Percentiles rank a stretch among this genome's conserved stretches.
Conservation (phyloP, 2,888 invertebrate species). For the Acleris sparsana region DNA sequence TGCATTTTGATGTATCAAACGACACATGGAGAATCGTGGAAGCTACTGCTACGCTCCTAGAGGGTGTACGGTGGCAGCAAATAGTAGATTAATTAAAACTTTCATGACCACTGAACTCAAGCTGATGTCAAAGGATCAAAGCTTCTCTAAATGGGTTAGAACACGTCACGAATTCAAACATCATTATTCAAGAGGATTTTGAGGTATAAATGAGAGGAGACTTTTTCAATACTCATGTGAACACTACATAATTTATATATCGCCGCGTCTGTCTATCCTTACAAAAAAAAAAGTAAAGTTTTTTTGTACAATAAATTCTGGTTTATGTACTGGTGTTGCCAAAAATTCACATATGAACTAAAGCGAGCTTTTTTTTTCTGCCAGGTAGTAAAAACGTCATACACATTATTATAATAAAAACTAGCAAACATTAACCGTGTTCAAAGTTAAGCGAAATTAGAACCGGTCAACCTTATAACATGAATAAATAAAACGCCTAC, state of each 20-base stretch:
- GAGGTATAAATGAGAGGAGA: slow-evolving; percentile 5
- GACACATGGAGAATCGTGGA: slow-evolving; percentile 1
- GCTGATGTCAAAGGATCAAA: slow-evolving; percentile 20
- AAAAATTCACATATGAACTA: too few species aligned
- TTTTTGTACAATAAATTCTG: too few species aligned
- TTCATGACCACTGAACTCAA: slow-evolving; percentile 26
- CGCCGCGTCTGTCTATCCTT: too few species aligned
- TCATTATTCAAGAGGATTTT: slow-evolving; percentile 13
- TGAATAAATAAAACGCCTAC: slow-evolving; percentile 25
- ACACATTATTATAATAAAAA: neutral
- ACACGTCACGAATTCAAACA: slow-evolving; percentile 4
- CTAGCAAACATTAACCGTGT: neutral
- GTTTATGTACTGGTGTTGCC: too few species aligned
- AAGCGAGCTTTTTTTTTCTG: too few species aligned
- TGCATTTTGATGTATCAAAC: slow-evolving; percentile 28
- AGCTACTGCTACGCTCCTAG: slow-evolving; percentile 7
- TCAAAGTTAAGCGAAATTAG: slow-evolving; percentile 9
- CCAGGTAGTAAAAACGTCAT: too few species aligned
- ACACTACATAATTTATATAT: too few species aligned
- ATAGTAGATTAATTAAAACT: slow-evolving; percentile 35
- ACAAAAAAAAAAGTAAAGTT: too few species aligned
- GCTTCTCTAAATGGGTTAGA: slow-evolving; percentile 20
- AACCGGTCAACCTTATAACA: slow-evolving; percentile 17
- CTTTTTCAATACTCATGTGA: neutral
- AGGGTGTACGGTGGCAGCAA: slow-evolving; percentile 19